Evolutionary conservation across 2,113 vertebrate genomes (phyloP).

Genomic region (Erythrolamprus reginae): DNA sequence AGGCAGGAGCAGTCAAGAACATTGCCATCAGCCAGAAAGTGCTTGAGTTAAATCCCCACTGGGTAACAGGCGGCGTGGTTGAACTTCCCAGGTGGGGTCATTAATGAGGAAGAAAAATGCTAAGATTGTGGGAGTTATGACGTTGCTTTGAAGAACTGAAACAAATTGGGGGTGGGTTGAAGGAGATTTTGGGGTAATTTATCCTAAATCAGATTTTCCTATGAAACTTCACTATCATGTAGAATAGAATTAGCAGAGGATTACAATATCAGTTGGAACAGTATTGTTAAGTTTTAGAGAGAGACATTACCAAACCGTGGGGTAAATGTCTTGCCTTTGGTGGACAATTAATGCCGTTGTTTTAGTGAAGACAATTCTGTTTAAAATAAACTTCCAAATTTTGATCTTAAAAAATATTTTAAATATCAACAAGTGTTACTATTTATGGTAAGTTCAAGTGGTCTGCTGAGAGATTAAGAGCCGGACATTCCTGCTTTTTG

Average conservation of each 20-base stretch:
- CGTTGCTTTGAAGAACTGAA: not conserved
- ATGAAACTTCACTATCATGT: not conserved
- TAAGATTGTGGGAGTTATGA: not conserved
- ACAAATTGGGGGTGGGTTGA: not conserved
- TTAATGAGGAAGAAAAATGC: slow-evolving; percentile 33
- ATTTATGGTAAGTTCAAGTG: not conserved
- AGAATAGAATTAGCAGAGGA: not conserved
- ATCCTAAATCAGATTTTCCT: not conserved
- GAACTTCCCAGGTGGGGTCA: slow-evolving; percentile 6
- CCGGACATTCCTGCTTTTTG: not conserved
- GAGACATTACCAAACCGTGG: not conserved
- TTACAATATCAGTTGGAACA: not conserved
- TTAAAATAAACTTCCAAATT: not conserved
- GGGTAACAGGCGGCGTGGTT: not conserved
- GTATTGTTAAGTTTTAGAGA: not conserved
- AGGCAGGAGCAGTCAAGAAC: not conserved
- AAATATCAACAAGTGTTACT: not conserved
- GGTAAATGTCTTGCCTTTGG: not conserved
- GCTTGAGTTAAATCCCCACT: not conserved
- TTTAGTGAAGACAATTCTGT: not conserved
- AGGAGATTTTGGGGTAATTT: not conserved
- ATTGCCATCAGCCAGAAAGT: slow-evolving; percentile 12
- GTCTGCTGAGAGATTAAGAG: not conserved
- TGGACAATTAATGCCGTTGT: not conserved
- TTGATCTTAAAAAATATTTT: not conserved